These are phyloP conservation scores for Anguilla anguilla DNA, from an alignment of 2,797 vertebrate species.

Conservation along the genomic window DNA sequence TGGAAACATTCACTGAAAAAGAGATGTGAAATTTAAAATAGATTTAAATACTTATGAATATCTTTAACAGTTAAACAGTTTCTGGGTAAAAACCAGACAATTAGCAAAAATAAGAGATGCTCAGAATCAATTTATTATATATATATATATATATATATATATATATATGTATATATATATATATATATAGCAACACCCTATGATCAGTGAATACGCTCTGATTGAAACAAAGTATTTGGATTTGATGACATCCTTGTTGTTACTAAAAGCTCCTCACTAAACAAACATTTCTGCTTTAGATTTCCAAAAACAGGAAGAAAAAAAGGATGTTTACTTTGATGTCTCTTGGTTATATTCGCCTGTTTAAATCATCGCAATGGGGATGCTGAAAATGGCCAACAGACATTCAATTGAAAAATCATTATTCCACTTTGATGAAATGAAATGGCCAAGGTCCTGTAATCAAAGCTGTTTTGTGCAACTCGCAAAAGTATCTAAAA, in stretches of 20 bases:
- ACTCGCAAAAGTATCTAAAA: not conserved
- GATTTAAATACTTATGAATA: not conserved
- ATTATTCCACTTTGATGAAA: not conserved
- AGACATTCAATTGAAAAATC: slow-evolving; percentile 1
- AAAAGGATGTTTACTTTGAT: slow-evolving; percentile 7
- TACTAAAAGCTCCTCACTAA: not conserved
- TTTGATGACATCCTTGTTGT: not conserved
- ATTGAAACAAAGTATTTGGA: not conserved
- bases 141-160: not conserved
- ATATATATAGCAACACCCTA: too few relatives aligned
- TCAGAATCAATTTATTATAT: not conserved
- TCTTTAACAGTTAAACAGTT: not conserved
- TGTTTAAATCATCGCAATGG: not conserved
- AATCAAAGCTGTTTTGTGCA: not conserved
- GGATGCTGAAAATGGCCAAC: not conserved
- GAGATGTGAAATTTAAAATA: not conserved
- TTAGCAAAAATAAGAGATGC: too few relatives aligned
- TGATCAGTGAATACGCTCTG: not conserved
- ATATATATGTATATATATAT: not conserved
- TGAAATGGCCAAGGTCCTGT: not conserved
- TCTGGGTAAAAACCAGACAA: not conserved
- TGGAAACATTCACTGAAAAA: not conserved
- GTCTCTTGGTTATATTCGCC: not conserved
- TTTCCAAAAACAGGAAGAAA: not conserved
- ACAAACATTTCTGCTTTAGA: not conserved